Evolutionary conservation across 2,113 vertebrate species (phyloP), one percentile per base, ranked within the genome.

Genomic region (Cricetomys ansorgei): DNA sequence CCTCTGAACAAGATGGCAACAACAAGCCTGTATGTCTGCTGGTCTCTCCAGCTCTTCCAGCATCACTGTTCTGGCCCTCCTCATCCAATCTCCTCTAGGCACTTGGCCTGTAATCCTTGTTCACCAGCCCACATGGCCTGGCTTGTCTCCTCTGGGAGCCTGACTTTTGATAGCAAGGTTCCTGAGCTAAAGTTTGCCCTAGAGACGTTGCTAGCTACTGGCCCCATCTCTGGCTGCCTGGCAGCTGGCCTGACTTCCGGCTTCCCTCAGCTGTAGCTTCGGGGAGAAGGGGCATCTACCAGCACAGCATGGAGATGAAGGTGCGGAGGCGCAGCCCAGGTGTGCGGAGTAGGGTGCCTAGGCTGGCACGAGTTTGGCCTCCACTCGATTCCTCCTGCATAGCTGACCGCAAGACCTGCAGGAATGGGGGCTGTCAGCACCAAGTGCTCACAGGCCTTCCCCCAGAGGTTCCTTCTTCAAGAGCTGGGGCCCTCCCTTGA

Each of bases 311-410:
- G 21, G 99, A 99, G 87, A 92, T 1, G 7, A 98, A 92, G 13
- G 98, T 99, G 93, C 99, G 98, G 0, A 94, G 98, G 96, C 99
- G 98, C 97, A 99, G 98, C 0, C 83, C 97, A 0, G 97, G 98
- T 0, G 97, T 99, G 48, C 75, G 94, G 25, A 99, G 5, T 8
- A 99, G 98, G 67, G 99, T 96, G 0, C 97, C 96, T 0, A 98
- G 89, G 1, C 98, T 97, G 43, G 98, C 94, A 0, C 87, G 57
- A 0, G 76, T 91, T 23, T 96, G 98, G 19, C 95, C 94, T 1
- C 67, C 96, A 0, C 94, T 75, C 1, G 99, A 94, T 95, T 99
- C 99, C 77, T 98, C 99, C 85, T 95, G 98, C 99, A 99, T 99
- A 83, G 98, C 97, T 10, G 98, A 96, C 53, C 97, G 98, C 91